These are phyloP conservation scores for Myotis vivesi DNA, from an alignment of 2,797 vertebrate genomes.

Conservation along the genomic window DNA sequence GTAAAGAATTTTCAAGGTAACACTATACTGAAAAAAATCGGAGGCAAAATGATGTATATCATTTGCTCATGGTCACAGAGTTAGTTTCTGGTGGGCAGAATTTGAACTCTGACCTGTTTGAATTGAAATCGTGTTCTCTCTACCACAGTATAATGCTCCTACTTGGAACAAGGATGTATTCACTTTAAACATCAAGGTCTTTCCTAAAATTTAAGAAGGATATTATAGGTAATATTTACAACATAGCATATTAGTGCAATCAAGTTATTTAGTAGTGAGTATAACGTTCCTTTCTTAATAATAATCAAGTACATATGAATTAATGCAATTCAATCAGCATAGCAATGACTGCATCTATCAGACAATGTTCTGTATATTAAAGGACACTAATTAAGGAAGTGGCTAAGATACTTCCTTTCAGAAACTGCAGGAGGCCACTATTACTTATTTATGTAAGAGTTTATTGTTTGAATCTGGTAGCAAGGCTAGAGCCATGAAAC, in stretches of 20 bases:
- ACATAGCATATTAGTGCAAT: neutral
- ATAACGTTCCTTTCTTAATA: neutral
- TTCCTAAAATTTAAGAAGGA: neutral
- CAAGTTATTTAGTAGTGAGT: neutral
- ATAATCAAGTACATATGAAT: conserved; percentile 22
- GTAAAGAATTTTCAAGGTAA: neutral
- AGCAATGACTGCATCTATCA: neutral
- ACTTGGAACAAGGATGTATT: neutral
- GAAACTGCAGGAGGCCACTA: conserved; percentile 20
- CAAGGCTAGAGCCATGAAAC: neutral
- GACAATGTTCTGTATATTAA: conserved; percentile 31
- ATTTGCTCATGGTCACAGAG: neutral
- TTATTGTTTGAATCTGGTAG: conserved; percentile 13
- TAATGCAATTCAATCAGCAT: neutral
- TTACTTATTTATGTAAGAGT: conserved; percentile 19
- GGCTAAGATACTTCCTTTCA: conserved; percentile 17
- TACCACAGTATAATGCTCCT: neutral
- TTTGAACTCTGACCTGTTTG: neutral
- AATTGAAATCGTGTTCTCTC: neutral
- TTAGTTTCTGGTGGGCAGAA: neutral
- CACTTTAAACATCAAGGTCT: neutral
- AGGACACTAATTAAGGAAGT: conserved; percentile 23
- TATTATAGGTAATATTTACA: neutral
- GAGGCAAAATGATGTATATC: neutral
- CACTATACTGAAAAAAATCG: neutral